phyloP scores from a whole-genome alignment of 1,140 invertebrate species.

The Popillia japonica region DNA sequence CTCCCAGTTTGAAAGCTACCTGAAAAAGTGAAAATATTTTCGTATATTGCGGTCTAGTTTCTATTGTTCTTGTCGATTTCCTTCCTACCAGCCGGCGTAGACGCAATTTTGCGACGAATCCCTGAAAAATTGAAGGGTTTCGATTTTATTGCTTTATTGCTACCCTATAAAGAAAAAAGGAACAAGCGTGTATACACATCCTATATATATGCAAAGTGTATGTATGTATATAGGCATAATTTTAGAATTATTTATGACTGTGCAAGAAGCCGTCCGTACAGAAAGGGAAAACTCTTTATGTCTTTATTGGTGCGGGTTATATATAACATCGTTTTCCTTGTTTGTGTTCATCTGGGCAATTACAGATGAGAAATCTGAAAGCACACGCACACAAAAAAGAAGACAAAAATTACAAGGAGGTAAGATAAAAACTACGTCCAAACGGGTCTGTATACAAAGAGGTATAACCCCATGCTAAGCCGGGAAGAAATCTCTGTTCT shows the following conservation, averaged over 20 bases:
- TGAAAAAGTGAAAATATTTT: constrained; percentile 56
- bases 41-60: neutral
- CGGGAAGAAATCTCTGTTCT: constrained; percentile 50
- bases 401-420: constrained; percentile 17
- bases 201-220: constrained; percentile 29
- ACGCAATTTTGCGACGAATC: neutral
- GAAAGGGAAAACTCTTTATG: constrained; percentile 20
- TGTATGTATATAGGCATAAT: neutral
- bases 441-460: constrained; percentile 37
- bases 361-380: constrained; percentile 34
- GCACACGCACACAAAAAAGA: constrained; percentile 9
- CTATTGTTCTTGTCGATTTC: constrained; percentile 28
- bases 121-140: constrained; percentile 40
- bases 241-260: constrained; percentile 28
- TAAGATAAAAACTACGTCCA: neutral
- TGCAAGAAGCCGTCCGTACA: neutral
- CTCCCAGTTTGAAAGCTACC: constrained; percentile 41
- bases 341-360: constrained; percentile 14
- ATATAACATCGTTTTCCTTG: neutral
- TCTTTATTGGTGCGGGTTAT: constrained; percentile 34
- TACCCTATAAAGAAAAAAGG: neutral
- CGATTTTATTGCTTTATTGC: constrained; percentile 44
- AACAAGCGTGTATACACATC: constrained; percentile 18
- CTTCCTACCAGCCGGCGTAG: neutral
- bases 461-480: constrained; percentile 45